Base-by-base conservation (phyloP, 2,113 vertebrate genomes). In the Grammomys surdaster region DNA sequence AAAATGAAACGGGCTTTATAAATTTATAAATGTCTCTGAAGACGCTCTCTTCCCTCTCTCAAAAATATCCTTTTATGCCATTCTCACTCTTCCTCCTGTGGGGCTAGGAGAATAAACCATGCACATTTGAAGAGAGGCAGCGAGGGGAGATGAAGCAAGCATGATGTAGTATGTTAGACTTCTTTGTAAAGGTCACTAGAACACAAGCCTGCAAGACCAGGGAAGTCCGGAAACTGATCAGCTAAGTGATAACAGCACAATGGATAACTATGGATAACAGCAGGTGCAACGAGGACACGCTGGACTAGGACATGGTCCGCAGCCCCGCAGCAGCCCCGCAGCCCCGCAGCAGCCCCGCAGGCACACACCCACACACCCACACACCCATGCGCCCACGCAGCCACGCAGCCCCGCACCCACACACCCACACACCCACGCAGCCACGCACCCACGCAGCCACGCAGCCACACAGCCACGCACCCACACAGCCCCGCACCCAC, bases 111-210 rank as follows among this genome's bases (percentile, higher is more conserved):
- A 88, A n/a, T 48, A 46, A n/a, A 46, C 58, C 12, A 13, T 20
- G 48, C 8, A 6, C 11, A 2, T 5, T 5, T 8, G 70, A 69
- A 17, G 3, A 84, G 46, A 46, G 8, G 5, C 43, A 82, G 36
- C 2, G 1, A 2, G 0, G 10, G 7, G 7, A 40, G n/a, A 17
- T 31, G 26, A 16, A 31, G 4, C 6, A 28, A n/a, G 48, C 13
- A 28, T 2, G 4, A 48, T 20, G 58, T 17, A 2, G 5, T 26
- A 48, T 14, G 6, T 28, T 26, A 54, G 24, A 36, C 67, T n/a
- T 73, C 17, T 43, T 31, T 56, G 31, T 65, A 43, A 85, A 48
- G 56, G 26, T 82, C 28, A 54, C 33, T 26, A 20, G 28, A 75
- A 56, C n/a, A 26, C n/a, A 48, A 3, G 60, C 70, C 58, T 46